These are phyloP conservation scores for Clupea harengus DNA, from an alignment of 2,113 vertebrate species.

Conservation along the genomic window DNA sequence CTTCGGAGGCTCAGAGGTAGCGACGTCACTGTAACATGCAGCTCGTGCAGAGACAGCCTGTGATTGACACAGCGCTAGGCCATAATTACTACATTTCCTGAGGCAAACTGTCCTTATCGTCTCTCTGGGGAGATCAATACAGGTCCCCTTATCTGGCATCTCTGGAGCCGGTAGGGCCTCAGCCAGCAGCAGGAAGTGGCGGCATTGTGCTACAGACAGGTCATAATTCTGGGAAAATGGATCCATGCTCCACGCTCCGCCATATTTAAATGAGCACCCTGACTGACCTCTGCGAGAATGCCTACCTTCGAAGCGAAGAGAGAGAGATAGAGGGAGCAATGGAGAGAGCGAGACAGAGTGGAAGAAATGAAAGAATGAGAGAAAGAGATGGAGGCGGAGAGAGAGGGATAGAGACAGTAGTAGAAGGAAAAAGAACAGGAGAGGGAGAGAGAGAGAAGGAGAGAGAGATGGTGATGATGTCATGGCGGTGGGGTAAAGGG, in stretches of 20 bases:
- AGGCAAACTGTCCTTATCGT: constrained; percentile 27
- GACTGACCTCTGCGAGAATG: constrained; percentile 50
- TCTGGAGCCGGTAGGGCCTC: constrained; percentile 26
- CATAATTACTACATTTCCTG: constrained; percentile 34
- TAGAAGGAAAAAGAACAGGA: neutral
- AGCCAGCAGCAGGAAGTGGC: constrained; percentile 39
- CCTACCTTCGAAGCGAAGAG: neutral
- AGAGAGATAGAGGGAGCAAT: neutral
- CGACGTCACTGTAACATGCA: neutral
- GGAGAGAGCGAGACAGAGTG: neutral
- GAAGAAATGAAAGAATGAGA: neutral
- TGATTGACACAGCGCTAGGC: neutral
- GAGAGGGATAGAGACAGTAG: neutral
- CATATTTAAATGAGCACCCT: constrained; percentile 60
- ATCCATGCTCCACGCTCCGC: constrained; percentile 41
- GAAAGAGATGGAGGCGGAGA: neutral
- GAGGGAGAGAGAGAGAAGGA: neutral
- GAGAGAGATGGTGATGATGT: constrained; percentile 11
- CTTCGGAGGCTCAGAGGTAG: neutral
- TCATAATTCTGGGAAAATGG: constrained; percentile 46
- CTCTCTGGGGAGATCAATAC: constrained; percentile 44
- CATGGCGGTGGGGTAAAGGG: constrained; percentile 13
- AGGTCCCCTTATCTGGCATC: constrained; percentile 31
- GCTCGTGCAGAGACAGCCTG: neutral
- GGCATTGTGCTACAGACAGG: constrained; percentile 36